A percentile compares a stretch with the other conserved stretches of the same genome.
Evolutionary conservation across 2,113 vertebrate genomes (phyloP).

Genomic region (Lophius piscatorius): DNA sequence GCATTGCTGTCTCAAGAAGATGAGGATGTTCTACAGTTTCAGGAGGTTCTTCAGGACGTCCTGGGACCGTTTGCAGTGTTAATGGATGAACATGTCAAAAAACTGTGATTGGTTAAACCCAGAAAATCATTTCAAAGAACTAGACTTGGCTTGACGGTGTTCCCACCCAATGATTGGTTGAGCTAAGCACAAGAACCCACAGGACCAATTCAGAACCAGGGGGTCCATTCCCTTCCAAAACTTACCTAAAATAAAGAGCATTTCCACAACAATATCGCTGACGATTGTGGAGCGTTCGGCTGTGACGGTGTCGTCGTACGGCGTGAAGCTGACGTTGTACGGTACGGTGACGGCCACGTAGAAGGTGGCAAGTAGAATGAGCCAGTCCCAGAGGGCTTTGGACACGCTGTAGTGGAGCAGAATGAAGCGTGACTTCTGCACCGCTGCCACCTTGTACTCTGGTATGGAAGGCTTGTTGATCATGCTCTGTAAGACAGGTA

Average conservation of each 20-base stretch:
- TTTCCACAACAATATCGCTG: slow-evolving; percentile 92
- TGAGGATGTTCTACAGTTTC: too few relatives aligned
- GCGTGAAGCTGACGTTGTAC: slow-evolving; percentile 95
- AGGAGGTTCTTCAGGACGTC: too few relatives aligned
- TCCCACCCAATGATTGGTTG: too few relatives aligned
- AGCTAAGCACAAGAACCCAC: too few relatives aligned
- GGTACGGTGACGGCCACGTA: slow-evolving; percentile 95
- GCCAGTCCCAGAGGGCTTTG: slow-evolving; percentile 96
- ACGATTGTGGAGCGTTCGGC: slow-evolving; percentile 89
- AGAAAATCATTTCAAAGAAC: too few relatives aligned
- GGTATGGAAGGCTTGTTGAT: slow-evolving; percentile 90
- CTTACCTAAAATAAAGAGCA: slow-evolving; percentile 96
- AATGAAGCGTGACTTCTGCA: slow-evolving; percentile 94
- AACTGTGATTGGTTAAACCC: too few relatives aligned
- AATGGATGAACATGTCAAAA: too few relatives aligned
- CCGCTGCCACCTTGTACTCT: slow-evolving; percentile 94
- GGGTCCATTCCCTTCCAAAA: neutral
- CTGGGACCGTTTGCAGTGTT: too few relatives aligned
- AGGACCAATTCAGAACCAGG: too few relatives aligned
- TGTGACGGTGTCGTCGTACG: slow-evolving; percentile 82
- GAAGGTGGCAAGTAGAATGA: slow-evolving; percentile 96
- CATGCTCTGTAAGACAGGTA: slow-evolving; percentile 79
- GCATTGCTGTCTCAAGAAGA: too few relatives aligned
- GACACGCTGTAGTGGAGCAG: slow-evolving; percentile 95
- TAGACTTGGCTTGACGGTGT: neutral